Conservation (phyloP, 2,888 invertebrate species). For the Fragum sueziense region DNA sequence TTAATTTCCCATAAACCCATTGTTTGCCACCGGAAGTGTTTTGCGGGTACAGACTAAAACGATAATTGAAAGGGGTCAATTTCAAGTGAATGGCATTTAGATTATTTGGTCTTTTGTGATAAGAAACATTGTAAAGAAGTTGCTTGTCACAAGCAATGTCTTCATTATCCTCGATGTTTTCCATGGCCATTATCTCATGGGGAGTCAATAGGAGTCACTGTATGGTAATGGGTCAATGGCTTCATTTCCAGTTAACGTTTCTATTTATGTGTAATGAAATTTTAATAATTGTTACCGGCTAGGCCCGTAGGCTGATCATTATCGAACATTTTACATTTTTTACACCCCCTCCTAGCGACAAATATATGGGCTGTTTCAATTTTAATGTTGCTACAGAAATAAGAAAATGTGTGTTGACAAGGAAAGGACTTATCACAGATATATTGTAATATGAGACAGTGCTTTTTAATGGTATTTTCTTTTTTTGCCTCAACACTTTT, state of each 20-base stretch:
- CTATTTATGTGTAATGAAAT: background rate
- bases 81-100: no score
- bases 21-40: no score
- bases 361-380: background rate
- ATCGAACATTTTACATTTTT: background rate
- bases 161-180: no score
- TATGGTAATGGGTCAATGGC: no score
- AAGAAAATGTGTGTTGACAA: background rate
- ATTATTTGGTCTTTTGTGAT: no score
- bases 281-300: background rate
- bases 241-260: background rate
- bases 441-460: background rate
- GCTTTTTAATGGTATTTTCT: background rate
- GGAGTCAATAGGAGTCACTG: no score
- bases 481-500: background rate
- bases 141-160: no score
- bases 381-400: background rate
- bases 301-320: background rate
- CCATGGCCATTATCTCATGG: no score
- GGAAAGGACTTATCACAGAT: background rate
- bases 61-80: no score
- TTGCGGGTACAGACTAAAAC: no score
- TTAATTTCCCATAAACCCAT: no score
- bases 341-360: background rate
- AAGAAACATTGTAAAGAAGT: no score